A percentile compares a stretch with the other conserved stretches of the same genome.
phyloP scores from a whole-genome alignment of 2,113 vertebrate genomes.

The Dryoscopus gambensis region DNA sequence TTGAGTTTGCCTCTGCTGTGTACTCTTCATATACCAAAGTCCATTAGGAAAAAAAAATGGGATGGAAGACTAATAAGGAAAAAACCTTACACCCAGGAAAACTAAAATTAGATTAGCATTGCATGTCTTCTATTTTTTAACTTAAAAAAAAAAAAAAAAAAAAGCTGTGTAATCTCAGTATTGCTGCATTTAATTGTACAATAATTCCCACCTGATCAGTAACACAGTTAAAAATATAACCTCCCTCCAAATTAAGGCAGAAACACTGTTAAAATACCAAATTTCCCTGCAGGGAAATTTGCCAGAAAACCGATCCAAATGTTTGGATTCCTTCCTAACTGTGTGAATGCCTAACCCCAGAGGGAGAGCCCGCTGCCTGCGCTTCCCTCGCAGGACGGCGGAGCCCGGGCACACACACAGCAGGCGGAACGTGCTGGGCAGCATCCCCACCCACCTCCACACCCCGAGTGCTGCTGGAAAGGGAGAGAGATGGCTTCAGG shows the following conservation, averaged over 20 bases:
- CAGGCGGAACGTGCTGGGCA: fast-evolving
- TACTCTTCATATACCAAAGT: neutral
- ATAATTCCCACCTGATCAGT: neutral
- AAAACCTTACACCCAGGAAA: neutral
- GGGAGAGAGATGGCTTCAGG: fast-evolving
- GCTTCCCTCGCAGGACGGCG: fast-evolving
- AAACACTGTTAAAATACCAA: neutral
- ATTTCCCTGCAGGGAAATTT: neutral
- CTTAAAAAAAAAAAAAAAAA: neutral
- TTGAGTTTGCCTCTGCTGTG: neutral
- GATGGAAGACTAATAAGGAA: neutral
- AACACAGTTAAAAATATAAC: neutral
- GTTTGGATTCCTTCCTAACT: neutral
- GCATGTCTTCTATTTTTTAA: neutral
- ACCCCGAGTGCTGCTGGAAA: neutral
- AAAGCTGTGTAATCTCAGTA: neutral
- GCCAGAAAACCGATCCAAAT: neutral
- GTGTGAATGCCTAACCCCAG: fast-evolving
- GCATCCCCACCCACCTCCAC: fast-evolving
- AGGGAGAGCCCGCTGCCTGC: fast-evolving
- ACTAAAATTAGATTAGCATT: neutral
- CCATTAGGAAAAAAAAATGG: neutral
- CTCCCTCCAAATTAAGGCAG: neutral
- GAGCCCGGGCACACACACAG: fast-evolving
- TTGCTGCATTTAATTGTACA: neutral